phyloP scores from a whole-genome alignment of 2,797 vertebrate species.

The Sitta carolinensis region DNA sequence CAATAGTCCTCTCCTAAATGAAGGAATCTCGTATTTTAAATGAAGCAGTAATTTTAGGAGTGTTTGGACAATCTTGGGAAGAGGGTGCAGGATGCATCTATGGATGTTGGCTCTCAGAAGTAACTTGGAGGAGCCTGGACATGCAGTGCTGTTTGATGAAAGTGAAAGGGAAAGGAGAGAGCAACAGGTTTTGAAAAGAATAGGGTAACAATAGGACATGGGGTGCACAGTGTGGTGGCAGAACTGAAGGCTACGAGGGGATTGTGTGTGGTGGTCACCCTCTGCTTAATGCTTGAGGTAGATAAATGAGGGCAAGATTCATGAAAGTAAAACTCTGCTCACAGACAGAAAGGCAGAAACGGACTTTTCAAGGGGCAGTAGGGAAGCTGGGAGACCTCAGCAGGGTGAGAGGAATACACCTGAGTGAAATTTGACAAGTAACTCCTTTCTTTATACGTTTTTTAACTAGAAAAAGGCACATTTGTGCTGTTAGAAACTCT shows the following conservation, averaged over 20 bases:
- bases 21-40: neutral
- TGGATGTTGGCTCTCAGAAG: neutral
- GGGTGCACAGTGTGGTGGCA: no score
- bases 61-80: neutral
- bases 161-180: neutral
- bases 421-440: neutral
- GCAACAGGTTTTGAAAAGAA: neutral
- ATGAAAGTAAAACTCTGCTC: neutral
- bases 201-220: neutral
- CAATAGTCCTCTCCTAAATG: neutral
- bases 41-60: neutral
- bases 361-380: neutral
- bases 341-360: neutral
- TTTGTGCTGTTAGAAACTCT: neutral
- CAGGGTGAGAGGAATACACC: fast-evolving
- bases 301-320: neutral
- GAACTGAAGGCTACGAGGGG: neutral
- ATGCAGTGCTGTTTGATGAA: neutral
- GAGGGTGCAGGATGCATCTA: neutral
- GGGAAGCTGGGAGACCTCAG: neutral
- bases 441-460: no score
- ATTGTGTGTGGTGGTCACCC: neutral
- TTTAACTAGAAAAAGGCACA: fast-evolving
- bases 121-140: neutral
- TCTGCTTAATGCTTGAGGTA: fast-evolving